A percentile compares a stretch with the other conserved stretches of the same genome.
These are phyloP conservation scores for Neodiprion pinetum DNA, from an alignment of 1,140 invertebrate genomes.

Conservation along the genomic window DNA sequence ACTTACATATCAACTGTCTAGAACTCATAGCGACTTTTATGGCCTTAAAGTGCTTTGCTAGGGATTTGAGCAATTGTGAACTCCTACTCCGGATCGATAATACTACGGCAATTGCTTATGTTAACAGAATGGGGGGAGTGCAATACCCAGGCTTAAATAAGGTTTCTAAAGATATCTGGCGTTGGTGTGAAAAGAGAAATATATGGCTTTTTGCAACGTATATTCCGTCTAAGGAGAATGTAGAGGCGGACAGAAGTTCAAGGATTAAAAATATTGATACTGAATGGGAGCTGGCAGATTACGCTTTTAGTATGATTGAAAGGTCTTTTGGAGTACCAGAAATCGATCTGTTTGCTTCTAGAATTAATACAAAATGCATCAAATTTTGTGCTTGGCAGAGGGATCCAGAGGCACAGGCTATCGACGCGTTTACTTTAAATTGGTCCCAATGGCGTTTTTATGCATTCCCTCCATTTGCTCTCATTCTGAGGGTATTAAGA, in stretches of 20 bases:
- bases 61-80: slow-evolving; percentile 16
- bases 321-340: slow-evolving; percentile 31
- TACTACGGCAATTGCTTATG: slow-evolving; percentile 26
- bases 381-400: slow-evolving; percentile 23
- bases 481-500: slow-evolving; percentile 24
- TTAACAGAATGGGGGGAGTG: slow-evolving; percentile 21
- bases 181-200: too few species aligned
- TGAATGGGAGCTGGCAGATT: slow-evolving; percentile 12
- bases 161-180: too few species aligned
- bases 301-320: slow-evolving; percentile 16
- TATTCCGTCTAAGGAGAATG: too few species aligned
- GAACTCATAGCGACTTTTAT: too few species aligned
- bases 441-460: slow-evolving; percentile 27
- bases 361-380: slow-evolving; percentile 34
- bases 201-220: too few species aligned
- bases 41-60: slow-evolving; percentile 15
- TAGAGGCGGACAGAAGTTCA: too few species aligned
- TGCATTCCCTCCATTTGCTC: slow-evolving; percentile 31
- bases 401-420: not conserved
- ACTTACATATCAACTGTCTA: too few species aligned
- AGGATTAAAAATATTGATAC: too few species aligned
- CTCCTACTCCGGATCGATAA: slow-evolving; percentile 31
- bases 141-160: too few species aligned
- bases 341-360: slow-evolving; percentile 34
- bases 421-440: not conserved